Percentiles rank a stretch among this genome's conserved stretches.
Evolutionary conservation across 2,797 vertebrate species (phyloP).

Genomic region (Pangasius krempfi): DNA sequence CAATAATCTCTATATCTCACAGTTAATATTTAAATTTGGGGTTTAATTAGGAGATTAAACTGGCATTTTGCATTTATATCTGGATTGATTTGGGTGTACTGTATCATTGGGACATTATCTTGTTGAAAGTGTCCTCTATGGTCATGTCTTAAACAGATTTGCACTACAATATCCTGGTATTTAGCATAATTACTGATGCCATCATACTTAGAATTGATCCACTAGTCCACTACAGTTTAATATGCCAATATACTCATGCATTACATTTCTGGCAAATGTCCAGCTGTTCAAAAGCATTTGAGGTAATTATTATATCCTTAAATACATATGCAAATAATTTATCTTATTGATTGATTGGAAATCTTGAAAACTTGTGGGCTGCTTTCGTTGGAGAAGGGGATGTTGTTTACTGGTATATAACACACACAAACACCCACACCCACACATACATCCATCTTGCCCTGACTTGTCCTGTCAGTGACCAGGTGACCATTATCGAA

Average conservation of each 20-base stretch:
- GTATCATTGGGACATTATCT: neutral
- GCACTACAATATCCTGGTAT: neutral
- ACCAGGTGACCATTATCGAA: conserved; percentile 18
- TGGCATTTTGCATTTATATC: neutral
- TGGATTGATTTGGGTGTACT: neutral
- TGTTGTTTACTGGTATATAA: neutral
- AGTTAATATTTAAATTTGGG: neutral
- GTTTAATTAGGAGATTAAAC: neutral
- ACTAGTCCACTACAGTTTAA: neutral
- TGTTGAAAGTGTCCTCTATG: neutral
- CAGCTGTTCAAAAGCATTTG: neutral
- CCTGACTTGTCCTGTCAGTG: neutral
- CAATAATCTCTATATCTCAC: neutral
- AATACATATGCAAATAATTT: neutral
- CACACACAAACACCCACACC: neutral
- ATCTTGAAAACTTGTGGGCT: neutral
- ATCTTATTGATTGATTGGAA: neutral
- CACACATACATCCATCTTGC: neutral
- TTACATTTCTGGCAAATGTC: neutral
- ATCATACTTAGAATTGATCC: neutral
- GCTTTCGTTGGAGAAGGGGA: neutral
- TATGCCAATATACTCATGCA: neutral
- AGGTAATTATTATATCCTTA: neutral
- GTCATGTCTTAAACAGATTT: neutral
- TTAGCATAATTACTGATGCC: neutral